These are phyloP conservation scores for Chionodraco myersi DNA, from an alignment of 2,113 vertebrate species.

Conservation along the genomic window DNA sequence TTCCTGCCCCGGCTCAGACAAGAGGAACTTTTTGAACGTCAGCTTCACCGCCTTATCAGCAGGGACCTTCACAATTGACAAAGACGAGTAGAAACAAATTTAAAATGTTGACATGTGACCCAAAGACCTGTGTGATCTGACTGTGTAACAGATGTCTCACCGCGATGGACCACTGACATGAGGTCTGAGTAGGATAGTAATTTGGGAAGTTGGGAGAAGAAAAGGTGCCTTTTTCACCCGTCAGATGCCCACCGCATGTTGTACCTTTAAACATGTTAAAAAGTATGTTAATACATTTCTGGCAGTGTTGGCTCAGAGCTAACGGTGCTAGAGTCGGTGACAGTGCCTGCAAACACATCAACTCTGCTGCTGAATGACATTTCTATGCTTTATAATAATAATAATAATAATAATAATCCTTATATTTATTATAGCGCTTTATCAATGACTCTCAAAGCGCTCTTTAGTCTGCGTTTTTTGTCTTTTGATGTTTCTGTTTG, in stretches of 20 bases:
- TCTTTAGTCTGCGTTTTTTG: too few relatives aligned
- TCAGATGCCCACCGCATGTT: constrained; percentile 84
- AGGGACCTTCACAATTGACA: constrained; percentile 85
- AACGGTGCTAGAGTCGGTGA: too few relatives aligned
- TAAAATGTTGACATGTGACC: neutral
- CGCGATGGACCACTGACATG: constrained; percentile 90
- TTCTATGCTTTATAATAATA: too few relatives aligned
- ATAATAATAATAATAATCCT: too few relatives aligned
- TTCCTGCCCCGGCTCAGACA: constrained; percentile 75
- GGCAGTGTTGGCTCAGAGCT: too few relatives aligned
- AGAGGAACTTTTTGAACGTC: constrained; percentile 87
- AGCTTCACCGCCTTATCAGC: constrained; percentile 84
- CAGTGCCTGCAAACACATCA: too few relatives aligned
- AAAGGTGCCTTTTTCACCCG: constrained; percentile 79
- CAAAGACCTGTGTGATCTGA: neutral
- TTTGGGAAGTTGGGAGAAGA: constrained; percentile 90
- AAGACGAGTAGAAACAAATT: neutral
- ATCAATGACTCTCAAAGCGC: too few relatives aligned
- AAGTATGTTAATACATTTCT: too few relatives aligned
- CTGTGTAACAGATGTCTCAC: constrained; percentile 72
- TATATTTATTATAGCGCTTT: too few relatives aligned
- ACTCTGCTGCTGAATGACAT: too few relatives aligned
- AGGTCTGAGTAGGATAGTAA: constrained; percentile 87
- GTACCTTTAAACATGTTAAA: constrained; percentile 23
- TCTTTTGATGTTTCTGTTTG: too few relatives aligned